Evolutionary conservation across 2,797 vertebrate genomes (phyloP), one percentile per base, ranked within the genome.

Genomic region (Mareca penelope): DNA sequence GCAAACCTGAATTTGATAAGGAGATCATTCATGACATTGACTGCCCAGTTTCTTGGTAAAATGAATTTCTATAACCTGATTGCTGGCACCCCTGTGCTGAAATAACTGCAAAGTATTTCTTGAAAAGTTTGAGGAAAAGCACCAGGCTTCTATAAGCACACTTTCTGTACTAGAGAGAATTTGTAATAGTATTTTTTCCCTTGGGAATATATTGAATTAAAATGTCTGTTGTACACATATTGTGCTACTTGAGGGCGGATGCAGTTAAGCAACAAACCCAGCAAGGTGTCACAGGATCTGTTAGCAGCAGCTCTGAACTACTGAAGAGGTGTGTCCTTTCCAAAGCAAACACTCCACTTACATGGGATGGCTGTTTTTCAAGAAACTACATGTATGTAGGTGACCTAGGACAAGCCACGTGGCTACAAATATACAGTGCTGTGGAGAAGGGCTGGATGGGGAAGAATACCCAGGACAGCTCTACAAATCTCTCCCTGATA

Each of bases 331-430:
- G 29, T 9, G 7, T 35, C 37, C 14, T 40, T 56, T 21, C 26
- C 63, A 63, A 70, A 63, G 48, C 15, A 24, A 46, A 18, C 21
- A 16, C 57, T 24, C 40, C 26, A 2, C 15, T 48, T 7, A 2
- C 1, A 56, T 8, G n/a, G n/a, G 9, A 6, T 6, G 21, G 55
- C 50, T 24, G 7, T 3, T 81, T 80, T 67, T 53, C n/a, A 8
- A 7, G 35, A 56, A 46, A 7, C 4, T 48, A 4, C 5, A 4
- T 13, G 14, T 8, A 15, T 0, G 0, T 35, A 37, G 33, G 33
- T 35, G 44, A 50, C 56, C 50, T 35, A 9, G 53, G 28, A 64
- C 52, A 88, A 11, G 17, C 39, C 4, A 1, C 10, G 3, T 4
- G 23, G 76, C 64, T 53, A 7, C 1, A 39, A 52, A 48, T 23